A percentile compares a stretch with the other conserved stretches of the same genome.
phyloP scores from a whole-genome alignment of 2,113 vertebrate species.

The Lepidothrix coronata region DNA sequence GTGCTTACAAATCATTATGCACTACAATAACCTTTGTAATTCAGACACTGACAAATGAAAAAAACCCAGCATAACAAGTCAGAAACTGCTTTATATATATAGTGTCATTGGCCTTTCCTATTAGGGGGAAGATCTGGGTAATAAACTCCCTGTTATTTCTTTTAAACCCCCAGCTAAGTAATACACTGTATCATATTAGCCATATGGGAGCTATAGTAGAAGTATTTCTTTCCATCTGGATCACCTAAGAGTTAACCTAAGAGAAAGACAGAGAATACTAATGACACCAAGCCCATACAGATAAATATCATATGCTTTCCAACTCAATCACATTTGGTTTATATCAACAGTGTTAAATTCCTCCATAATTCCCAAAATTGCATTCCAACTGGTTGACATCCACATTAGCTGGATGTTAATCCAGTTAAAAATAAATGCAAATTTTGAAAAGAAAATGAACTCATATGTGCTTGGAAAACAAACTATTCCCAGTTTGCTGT shows the following conservation, averaged over 20 bases:
- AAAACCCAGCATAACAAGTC: neutral
- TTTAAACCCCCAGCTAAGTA: neutral
- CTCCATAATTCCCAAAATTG: conserved; percentile 56
- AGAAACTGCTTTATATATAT: neutral
- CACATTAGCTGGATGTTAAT: conserved; percentile 72
- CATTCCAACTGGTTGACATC: conserved; percentile 74
- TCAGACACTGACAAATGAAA: neutral
- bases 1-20: neutral
- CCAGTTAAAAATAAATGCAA: conserved; percentile 69
- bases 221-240: neutral
- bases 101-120: neutral
- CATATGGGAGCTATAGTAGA: neutral
- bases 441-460: conserved; percentile 60
- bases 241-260: conserved; percentile 53
- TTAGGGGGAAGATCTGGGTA: neutral
- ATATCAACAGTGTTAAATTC: conserved; percentile 69
- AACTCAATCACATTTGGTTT: conserved; percentile 73
- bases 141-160: neutral
- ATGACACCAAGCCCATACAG: conserved; percentile 31
- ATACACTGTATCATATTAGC: neutral
- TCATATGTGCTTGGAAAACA: conserved; percentile 50
- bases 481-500: neutral
- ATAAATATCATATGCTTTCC: conserved; percentile 51
- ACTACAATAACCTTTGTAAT: neutral
- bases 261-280: neutral